These are phyloP conservation scores for Heterohyrax brucei DNA, from an alignment of 2,797 vertebrate genomes.

Conservation along the genomic window DNA sequence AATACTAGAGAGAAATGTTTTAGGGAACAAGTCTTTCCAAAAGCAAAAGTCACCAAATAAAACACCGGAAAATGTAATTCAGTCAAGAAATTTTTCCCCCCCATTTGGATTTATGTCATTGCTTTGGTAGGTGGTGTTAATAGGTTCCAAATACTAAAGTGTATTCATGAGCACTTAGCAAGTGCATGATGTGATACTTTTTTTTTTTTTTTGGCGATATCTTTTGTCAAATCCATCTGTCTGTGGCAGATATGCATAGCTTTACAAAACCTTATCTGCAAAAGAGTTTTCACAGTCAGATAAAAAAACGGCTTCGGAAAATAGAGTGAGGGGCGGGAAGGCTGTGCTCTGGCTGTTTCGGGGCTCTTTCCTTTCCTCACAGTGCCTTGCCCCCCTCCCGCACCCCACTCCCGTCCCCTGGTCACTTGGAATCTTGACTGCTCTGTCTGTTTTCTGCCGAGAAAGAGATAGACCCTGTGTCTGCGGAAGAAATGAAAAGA, in stretches of 20 bases:
- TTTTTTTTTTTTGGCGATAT: slow-evolving; percentile 79
- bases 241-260: slow-evolving; percentile 61
- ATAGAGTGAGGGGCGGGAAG: neutral
- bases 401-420: neutral
- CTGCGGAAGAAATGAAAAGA: neutral
- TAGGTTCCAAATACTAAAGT: slow-evolving; percentile 76
- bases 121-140: slow-evolving; percentile 76
- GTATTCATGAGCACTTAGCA: slow-evolving; percentile 72
- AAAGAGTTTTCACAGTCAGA: slow-evolving; percentile 64
- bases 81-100: slow-evolving; percentile 71
- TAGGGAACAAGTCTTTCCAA: slow-evolving; percentile 72
- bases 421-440: neutral
- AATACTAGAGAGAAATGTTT: neutral
- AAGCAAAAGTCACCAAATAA: slow-evolving; percentile 69
- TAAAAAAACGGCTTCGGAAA: slow-evolving; percentile 58
- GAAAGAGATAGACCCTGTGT: neutral
- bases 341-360: neutral
- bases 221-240: slow-evolving; percentile 84
- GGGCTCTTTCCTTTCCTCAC: neutral
- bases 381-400: neutral
- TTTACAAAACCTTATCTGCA: slow-evolving; percentile 73
- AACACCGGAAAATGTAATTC: slow-evolving; percentile 72
- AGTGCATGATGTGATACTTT: slow-evolving; percentile 75
- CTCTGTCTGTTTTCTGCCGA: neutral
- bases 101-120: slow-evolving; percentile 73